Evolutionary conservation across 2,888 invertebrate species (phyloP).

Genomic region (Scotopteryx bipunctaria): DNA sequence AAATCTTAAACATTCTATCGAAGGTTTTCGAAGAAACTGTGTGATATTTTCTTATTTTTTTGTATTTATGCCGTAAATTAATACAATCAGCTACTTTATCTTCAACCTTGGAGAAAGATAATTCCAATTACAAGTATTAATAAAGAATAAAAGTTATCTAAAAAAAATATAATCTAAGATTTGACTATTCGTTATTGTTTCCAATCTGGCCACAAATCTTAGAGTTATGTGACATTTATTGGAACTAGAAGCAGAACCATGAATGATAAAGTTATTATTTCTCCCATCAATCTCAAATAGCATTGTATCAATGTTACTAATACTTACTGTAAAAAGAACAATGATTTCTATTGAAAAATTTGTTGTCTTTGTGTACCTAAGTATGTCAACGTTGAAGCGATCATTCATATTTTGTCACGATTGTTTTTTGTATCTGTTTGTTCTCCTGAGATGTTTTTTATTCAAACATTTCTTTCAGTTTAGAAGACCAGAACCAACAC

Average conservation of each 20-base stretch:
- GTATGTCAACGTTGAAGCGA: constrained; percentile 39
- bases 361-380: constrained; percentile 21
- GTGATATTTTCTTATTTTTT: neutral
- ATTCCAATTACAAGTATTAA: constrained; percentile 6
- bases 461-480: too few relatives aligned
- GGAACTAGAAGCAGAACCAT: neutral
- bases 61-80: neutral
- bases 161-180: neutral
- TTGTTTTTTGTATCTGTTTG: constrained; percentile 28
- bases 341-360: constrained; percentile 33
- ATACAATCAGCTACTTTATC: constrained; percentile 8
- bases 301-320: constrained; percentile 23
- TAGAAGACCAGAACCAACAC: neutral
- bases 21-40: neutral
- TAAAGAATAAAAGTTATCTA: neutral
- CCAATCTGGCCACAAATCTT: neutral
- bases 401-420: constrained; percentile 33
- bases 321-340: constrained; percentile 34
- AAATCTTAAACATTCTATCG: neutral
- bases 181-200: neutral
- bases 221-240: neutral
- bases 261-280: constrained; percentile 13
- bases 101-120: constrained; percentile 14
- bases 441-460: constrained; percentile 17
- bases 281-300: constrained; percentile 14